A percentile compares a stretch with the other conserved stretches of the same genome.
phyloP scores from a whole-genome alignment of 2,797 vertebrate genomes.

The Decapterus maruadsi region DNA sequence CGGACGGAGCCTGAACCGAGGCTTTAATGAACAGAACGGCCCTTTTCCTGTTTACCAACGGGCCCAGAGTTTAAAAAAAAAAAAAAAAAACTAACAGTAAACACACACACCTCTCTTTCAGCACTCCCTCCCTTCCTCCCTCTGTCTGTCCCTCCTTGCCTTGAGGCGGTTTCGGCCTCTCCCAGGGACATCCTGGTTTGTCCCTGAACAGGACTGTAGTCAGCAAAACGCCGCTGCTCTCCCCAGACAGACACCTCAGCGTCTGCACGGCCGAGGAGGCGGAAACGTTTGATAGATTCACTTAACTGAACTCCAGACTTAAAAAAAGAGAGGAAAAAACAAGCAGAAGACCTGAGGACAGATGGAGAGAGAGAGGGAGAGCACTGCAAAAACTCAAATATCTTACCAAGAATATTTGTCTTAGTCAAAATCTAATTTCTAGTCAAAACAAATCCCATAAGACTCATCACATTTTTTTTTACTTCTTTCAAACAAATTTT shows the following conservation, averaged over 20 bases:
- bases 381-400: too few species aligned
- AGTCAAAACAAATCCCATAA: too few species aligned
- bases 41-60: conserved; percentile 77
- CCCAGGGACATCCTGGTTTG: conserved; percentile 59
- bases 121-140: conserved; percentile 30
- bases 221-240: conserved; percentile 26
- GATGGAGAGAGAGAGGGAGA: neutral
- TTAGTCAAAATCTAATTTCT: too few species aligned
- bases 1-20: conserved; percentile 30
- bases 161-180: conserved; percentile 52
- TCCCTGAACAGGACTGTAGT: conserved; percentile 49
- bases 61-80: conserved; percentile 23
- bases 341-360: neutral
- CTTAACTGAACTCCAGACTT: conserved; percentile 4
- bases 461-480: too few species aligned
- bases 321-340: conserved; percentile 1
- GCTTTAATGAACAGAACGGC: conserved; percentile 63
- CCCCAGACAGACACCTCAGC: conserved; percentile 38
- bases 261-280: conserved; percentile 16
- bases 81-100: conserved; percentile 49
- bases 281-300: conserved; percentile 17
- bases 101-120: conserved; percentile 53
- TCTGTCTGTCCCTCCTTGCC: conserved; percentile 55
- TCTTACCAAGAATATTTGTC: too few species aligned
- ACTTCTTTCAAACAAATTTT: too few species aligned